A percentile compares a stretch with the other conserved stretches of the same genome.
Evolutionary conservation across 2,888 invertebrate species (phyloP).

Genomic region (Theodoxus fluviatilis): DNA sequence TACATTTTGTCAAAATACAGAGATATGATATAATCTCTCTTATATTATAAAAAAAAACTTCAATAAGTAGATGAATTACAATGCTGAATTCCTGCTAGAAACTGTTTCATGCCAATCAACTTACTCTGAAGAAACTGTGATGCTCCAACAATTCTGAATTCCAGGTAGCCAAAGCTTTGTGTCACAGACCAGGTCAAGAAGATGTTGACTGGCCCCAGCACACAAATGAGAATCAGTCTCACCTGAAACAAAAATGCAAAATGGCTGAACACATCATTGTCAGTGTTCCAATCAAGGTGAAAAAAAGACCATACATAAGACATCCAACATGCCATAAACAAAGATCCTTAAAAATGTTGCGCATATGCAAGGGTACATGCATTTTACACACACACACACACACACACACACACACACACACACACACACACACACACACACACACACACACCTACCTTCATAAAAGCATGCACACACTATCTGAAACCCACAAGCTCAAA

Average conservation of each 20-base stretch:
- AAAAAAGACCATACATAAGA: too few species aligned
- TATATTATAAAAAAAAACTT: not conserved
- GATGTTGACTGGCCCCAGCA: constrained; percentile 45
- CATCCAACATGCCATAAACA: too few species aligned
- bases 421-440: not conserved
- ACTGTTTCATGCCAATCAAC: too few species aligned
- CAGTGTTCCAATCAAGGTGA: too few species aligned
- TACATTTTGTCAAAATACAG: not conserved
- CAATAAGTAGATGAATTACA: too few species aligned
- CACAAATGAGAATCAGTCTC: constrained; percentile 40
- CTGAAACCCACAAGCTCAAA: too few species aligned
- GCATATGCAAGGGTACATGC: not conserved
- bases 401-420: not conserved
- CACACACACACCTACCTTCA: too few species aligned
- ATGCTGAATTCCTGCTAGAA: too few species aligned
- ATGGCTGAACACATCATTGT: not conserved
- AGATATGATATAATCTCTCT: not conserved
- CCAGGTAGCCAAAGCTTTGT: constrained; percentile 51
- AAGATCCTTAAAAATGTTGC: not conserved
- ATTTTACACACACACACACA: not conserved
- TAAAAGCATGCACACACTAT: too few species aligned
- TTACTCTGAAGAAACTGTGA: constrained; percentile 42
- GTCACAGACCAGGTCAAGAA: constrained; percentile 40
- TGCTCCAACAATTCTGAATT: constrained; percentile 59
- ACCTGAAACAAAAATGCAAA: constrained; percentile 32